Evolutionary conservation across 2,888 invertebrate species (phyloP).

Genomic region (Epirrita christyi): DNA sequence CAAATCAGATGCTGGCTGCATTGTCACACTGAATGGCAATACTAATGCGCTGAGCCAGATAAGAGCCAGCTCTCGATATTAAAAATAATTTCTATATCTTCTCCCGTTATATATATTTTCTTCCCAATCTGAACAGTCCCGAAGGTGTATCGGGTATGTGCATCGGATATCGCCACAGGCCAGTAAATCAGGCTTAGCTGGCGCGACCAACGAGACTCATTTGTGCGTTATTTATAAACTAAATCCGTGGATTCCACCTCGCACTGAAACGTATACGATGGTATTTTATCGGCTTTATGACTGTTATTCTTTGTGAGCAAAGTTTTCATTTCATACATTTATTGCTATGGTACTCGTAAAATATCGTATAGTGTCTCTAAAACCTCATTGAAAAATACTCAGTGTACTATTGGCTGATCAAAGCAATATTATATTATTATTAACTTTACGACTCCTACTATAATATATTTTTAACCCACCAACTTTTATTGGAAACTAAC

Average conservation of each 20-base stretch:
- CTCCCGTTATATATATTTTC: not conserved
- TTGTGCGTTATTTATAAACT: constrained; percentile 78
- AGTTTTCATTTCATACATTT: constrained; percentile 33
- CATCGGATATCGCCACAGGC: constrained; percentile 52
- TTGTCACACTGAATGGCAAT: too few species aligned
- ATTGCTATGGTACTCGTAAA: constrained; percentile 23
- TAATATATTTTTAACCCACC: too few species aligned
- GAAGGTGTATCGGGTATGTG: constrained; percentile 13
- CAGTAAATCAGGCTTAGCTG: constrained; percentile 80
- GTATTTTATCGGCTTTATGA: constrained; percentile 55
- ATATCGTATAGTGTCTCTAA: constrained; percentile 14
- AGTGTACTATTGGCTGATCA: too few species aligned
- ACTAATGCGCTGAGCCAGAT: too few species aligned
- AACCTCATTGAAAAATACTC: constrained; percentile 3
- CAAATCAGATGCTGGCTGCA: too few species aligned
- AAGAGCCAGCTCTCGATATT: too few species aligned
- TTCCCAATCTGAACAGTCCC: constrained; percentile 21
- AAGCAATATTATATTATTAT: too few species aligned
- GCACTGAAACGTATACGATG: constrained; percentile 46
- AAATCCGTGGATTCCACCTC: constrained; percentile 53
- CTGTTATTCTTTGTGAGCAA: constrained; percentile 38
- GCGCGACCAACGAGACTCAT: constrained; percentile 68
- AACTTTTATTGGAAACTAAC: too few species aligned
- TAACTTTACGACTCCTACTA: too few species aligned
- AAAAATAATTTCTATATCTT: too few species aligned